Evolutionary conservation across 2,113 vertebrate genomes (phyloP).

Genomic region (Triplophysa tibetana): DNA sequence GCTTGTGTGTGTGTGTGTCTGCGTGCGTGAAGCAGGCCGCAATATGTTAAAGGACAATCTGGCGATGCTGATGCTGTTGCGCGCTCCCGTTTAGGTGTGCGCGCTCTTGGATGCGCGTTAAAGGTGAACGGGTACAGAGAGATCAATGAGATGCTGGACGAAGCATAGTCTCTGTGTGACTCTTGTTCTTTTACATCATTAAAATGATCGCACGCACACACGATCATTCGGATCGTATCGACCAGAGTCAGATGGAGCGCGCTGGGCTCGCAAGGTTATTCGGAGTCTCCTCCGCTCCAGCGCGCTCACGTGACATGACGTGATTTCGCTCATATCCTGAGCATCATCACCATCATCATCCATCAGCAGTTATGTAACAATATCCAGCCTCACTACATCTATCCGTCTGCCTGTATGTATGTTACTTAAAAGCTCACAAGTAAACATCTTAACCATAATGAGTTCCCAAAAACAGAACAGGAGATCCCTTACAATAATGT

Average conservation of each 20-base stretch:
- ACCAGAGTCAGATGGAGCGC: neutral
- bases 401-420: neutral
- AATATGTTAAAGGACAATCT: slow-evolving; percentile 28
- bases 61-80: slow-evolving; percentile 13
- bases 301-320: slow-evolving; percentile 27
- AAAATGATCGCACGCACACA: neutral
- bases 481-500: too few relatives aligned
- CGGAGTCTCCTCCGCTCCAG: slow-evolving; percentile 12
- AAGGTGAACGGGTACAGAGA: slow-evolving; percentile 26
- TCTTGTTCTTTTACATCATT: neutral
- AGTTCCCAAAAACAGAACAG: too few relatives aligned
- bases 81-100: slow-evolving; percentile 1
- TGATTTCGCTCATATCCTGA: slow-evolving; percentile 33
- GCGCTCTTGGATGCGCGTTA: slow-evolving; percentile 23
- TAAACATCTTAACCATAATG: too few relatives aligned
- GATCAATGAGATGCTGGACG: neutral
- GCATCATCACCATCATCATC: neutral
- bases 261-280: slow-evolving; percentile 24
- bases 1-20: slow-evolving; percentile 8
- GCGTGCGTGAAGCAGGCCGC: neutral
- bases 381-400: neutral
- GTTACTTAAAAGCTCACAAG: too few relatives aligned
- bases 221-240: slow-evolving; percentile 9
- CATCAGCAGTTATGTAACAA: slow-evolving; percentile 37
- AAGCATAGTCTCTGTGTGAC: neutral